phyloP scores from a whole-genome alignment of 2,113 vertebrate species.

The Psophia crepitans region DNA sequence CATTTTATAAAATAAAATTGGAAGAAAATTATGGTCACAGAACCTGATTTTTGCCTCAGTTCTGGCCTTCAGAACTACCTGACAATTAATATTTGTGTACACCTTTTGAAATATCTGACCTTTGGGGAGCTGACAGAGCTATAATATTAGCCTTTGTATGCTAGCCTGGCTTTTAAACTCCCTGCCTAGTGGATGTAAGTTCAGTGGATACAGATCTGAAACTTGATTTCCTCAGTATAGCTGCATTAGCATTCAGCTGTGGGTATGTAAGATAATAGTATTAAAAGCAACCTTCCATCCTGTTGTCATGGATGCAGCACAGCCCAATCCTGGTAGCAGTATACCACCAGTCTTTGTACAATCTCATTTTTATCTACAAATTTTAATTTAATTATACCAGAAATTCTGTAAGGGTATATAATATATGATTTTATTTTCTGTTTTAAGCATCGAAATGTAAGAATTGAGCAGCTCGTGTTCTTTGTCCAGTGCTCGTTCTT shows the following conservation, averaged over 20 bases:
- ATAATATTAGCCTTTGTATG: conserved; percentile 53
- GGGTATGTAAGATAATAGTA: conserved; percentile 82
- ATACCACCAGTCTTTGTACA: conserved; percentile 63
- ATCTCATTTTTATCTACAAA: conserved; percentile 74
- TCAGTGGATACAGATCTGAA: conserved; percentile 76
- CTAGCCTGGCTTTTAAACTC: conserved; percentile 50
- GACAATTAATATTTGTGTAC: conserved; percentile 29
- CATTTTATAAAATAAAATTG: conserved; percentile 23
- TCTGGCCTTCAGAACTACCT: conserved; percentile 23
- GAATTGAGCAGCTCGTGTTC: conserved; percentile 29
- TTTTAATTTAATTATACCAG: conserved; percentile 74
- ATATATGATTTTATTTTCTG: conserved; percentile 46
- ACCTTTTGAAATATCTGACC: conserved; percentile 54
- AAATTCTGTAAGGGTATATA: conserved; percentile 48
- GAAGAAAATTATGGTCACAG: background rate
- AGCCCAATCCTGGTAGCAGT: conserved; percentile 66
- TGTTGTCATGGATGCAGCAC: conserved; percentile 84
- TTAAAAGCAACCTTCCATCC: conserved; percentile 80
- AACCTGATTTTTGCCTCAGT: conserved; percentile 46
- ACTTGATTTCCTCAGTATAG: conserved; percentile 75
- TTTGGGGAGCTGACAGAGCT: conserved; percentile 51
- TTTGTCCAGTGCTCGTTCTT: conserved; percentile 26
- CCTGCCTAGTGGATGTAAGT: conserved; percentile 65
- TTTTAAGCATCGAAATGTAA: conserved; percentile 33
- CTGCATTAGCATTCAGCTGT: conserved; percentile 82